These are phyloP conservation scores for Parnassius smintheus DNA, from an alignment of 2,888 invertebrate species.

Conservation along the genomic window DNA sequence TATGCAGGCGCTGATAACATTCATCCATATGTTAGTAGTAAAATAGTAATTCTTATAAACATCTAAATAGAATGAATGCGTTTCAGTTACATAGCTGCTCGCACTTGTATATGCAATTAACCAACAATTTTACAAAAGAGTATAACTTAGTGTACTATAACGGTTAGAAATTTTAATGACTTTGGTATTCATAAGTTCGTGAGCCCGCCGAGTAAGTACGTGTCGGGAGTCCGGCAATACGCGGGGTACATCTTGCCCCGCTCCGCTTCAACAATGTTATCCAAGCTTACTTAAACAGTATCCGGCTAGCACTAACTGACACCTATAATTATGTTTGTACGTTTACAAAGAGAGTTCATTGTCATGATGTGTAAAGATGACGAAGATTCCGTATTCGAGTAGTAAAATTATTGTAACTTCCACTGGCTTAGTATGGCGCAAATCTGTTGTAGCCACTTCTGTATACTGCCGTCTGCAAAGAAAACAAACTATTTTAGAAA, in stretches of 20 bases:
- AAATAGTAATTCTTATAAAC: slow-evolving; percentile 59
- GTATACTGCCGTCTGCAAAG: slow-evolving; percentile 92
- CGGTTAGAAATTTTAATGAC: slow-evolving; percentile 76
- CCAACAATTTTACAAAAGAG: slow-evolving; percentile 69
- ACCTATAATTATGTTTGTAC: slow-evolving; percentile 76
- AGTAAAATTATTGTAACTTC: slow-evolving; percentile 56
- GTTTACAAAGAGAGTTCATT: slow-evolving; percentile 80
- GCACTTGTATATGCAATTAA: slow-evolving; percentile 77
- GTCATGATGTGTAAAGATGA: slow-evolving; percentile 75
- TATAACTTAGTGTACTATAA: slow-evolving; percentile 70
- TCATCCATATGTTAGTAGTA: slow-evolving; percentile 45
- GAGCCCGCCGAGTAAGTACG: slow-evolving; percentile 32
- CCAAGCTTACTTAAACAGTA: slow-evolving; percentile 67
- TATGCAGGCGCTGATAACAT: slow-evolving; percentile 40
- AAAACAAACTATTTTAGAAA: background rate
- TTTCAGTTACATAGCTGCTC: slow-evolving; percentile 65
- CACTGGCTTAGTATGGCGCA: slow-evolving; percentile 89
- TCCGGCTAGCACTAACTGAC: slow-evolving; percentile 71
- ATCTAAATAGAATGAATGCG: slow-evolving; percentile 63
- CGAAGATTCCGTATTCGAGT: slow-evolving; percentile 74
- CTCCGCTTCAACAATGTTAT: slow-evolving; percentile 42
- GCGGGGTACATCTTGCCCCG: background rate
- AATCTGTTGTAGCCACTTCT: slow-evolving; percentile 97
- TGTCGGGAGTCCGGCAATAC: slow-evolving; percentile 24
- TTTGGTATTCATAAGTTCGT: slow-evolving; percentile 73